phyloP scores from a whole-genome alignment of 2,113 vertebrate genomes.

The Coptodon bakossiorum region DNA sequence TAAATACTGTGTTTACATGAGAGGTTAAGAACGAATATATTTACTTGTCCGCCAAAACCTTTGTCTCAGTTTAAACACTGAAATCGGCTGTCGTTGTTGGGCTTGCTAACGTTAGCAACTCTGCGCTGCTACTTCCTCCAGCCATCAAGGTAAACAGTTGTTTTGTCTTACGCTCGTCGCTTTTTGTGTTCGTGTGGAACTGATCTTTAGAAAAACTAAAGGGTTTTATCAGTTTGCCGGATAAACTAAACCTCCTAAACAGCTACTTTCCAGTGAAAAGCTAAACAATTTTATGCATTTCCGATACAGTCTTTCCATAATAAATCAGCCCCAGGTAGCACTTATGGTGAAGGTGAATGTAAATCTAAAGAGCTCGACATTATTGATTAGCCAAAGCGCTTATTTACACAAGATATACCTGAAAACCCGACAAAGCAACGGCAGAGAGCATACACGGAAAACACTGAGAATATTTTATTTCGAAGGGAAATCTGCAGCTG shows the following conservation, averaged over 20 bases:
- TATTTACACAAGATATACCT: not conserved
- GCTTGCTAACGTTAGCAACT: not conserved
- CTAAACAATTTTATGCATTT: not conserved
- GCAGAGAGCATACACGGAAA: not conserved
- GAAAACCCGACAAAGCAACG: not conserved
- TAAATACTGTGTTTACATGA: not conserved
- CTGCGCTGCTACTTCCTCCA: not conserved
- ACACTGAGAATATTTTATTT: not conserved
- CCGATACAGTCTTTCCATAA: not conserved
- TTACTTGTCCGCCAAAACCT: not conserved
- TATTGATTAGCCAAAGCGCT: not conserved
- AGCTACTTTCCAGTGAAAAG: not conserved
- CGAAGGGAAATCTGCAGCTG: not conserved
- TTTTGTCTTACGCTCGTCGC: not conserved
- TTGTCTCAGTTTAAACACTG: not conserved
- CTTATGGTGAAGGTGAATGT: not conserved
- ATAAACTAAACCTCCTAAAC: not conserved
- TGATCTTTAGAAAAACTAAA: not conserved
- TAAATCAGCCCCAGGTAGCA: not conserved
- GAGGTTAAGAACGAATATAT: not conserved
- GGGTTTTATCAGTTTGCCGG: not conserved
- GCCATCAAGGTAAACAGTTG: not conserved
- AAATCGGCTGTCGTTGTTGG: not conserved
- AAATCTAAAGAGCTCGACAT: not conserved
- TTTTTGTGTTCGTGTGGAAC: not conserved